A percentile compares a stretch with the other conserved stretches of the same genome.
Evolutionary conservation across 2,888 invertebrate species (phyloP).

Genomic region (Tribolium freemani): DNA sequence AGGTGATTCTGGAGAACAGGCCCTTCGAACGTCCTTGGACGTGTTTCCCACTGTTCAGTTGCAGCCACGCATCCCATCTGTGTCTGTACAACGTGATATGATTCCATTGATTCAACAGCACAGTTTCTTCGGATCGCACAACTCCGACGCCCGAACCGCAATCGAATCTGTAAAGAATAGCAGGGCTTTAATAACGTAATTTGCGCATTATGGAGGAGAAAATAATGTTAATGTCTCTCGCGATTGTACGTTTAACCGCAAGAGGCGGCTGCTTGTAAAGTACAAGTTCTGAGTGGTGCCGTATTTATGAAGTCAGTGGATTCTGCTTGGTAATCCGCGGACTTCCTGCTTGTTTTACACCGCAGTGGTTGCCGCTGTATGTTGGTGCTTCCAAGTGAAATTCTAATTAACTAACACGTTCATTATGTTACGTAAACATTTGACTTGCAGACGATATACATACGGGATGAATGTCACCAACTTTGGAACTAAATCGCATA

Average conservation of each 20-base stretch:
- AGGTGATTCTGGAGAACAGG: slow-evolving; percentile 93
- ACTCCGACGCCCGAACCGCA: slow-evolving; percentile 95
- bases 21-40: slow-evolving; percentile 94
- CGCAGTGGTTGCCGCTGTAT: slow-evolving; percentile 16
- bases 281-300: slow-evolving; percentile 15
- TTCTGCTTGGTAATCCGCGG: slow-evolving; percentile 29
- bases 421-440: slow-evolving; percentile 40
- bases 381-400: slow-evolving; percentile 33
- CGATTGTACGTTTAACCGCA: slow-evolving; percentile 7
- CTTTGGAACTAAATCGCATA: slow-evolving; percentile 19
- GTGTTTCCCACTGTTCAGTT: slow-evolving; percentile 89
- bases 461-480: slow-evolving; percentile 31
- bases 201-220: neutral
- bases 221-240: neutral
- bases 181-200: neutral
- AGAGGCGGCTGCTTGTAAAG: neutral
- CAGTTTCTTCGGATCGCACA: slow-evolving; percentile 87
- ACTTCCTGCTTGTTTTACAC: slow-evolving; percentile 34
- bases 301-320: slow-evolving; percentile 30
- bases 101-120: slow-evolving; percentile 92
- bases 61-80: slow-evolving; percentile 94
- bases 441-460: slow-evolving; percentile 31
- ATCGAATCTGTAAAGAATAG: slow-evolving; percentile 84
- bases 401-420: slow-evolving; percentile 40
- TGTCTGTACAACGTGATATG: slow-evolving; percentile 89